These are phyloP conservation scores for Cylindroiulus punctatus DNA, from an alignment of 2,888 invertebrate species.

Conservation along the genomic window DNA sequence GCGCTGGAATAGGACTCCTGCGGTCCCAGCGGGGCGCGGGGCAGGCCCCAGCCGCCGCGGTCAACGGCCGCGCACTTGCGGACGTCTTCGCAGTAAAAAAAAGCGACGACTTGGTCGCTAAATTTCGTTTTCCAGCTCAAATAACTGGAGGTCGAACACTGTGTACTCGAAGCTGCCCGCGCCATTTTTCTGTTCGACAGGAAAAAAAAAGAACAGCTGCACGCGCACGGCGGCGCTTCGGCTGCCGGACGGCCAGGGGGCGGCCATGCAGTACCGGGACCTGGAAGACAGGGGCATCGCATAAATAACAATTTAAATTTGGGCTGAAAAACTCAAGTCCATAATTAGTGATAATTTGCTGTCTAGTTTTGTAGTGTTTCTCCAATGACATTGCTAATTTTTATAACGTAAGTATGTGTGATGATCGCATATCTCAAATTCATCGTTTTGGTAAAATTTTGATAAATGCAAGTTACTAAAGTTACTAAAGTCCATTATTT, in stretches of 20 bases:
- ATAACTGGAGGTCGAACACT: not conserved
- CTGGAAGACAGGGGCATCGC: too few species aligned
- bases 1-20: not conserved
- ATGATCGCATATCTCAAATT: too few species aligned
- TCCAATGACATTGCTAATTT: too few species aligned
- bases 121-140: not conserved
- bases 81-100: not conserved
- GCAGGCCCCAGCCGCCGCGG: not conserved
- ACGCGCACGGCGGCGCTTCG: not conserved
- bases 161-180: not conserved
- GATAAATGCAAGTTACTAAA: too few species aligned
- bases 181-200: not conserved
- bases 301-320: too few species aligned
- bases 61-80: not conserved
- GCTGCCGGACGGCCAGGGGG: not conserved
- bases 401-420: too few species aligned
- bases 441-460: too few species aligned
- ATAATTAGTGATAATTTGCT: too few species aligned
- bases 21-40: not conserved
- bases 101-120: not conserved
- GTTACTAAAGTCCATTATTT: too few species aligned
- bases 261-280: too few species aligned
- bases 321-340: too few species aligned
- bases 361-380: too few species aligned
- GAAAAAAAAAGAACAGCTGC: not conserved